phyloP scores from a whole-genome alignment of 2,888 invertebrate genomes.

The Thereva unica region DNA sequence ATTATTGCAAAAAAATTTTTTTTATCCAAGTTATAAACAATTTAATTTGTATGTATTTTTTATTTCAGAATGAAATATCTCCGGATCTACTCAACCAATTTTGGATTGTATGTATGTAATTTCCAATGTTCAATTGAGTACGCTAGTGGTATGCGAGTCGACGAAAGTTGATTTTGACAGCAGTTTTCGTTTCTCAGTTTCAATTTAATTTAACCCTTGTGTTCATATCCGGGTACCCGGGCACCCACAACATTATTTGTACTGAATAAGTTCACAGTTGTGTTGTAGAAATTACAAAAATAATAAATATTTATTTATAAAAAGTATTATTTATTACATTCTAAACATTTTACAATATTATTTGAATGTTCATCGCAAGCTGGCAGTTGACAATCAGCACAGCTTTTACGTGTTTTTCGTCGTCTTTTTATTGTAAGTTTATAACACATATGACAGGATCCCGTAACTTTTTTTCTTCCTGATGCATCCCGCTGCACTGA shows the following conservation, averaged over 20 bases:
- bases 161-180: too few species aligned
- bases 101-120: too few species aligned
- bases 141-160: too few species aligned
- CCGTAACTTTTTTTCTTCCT: not conserved
- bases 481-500: not conserved
- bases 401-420: constrained; percentile 22
- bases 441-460: constrained; percentile 19
- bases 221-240: constrained; percentile 24
- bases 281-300: constrained; percentile 1
- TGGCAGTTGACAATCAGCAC: constrained; percentile 1
- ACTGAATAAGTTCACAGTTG: not conserved
- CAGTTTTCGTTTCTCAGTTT: too few species aligned
- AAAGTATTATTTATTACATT: constrained; percentile 23
- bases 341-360: constrained; percentile 23
- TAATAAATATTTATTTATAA: constrained; percentile 21
- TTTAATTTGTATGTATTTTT: too few species aligned
- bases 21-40: too few species aligned
- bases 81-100: too few species aligned
- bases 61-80: too few species aligned
- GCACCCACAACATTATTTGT: constrained; percentile 4
- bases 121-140: too few species aligned
- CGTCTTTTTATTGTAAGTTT: constrained; percentile 13
- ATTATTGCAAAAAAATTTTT: too few species aligned
- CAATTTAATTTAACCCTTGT: constrained; percentile 20
- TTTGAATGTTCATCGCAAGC: constrained; percentile 22